These are phyloP conservation scores for Cyclopterus lumpus DNA, from an alignment of 2,797 vertebrate genomes.

Conservation along the genomic window DNA sequence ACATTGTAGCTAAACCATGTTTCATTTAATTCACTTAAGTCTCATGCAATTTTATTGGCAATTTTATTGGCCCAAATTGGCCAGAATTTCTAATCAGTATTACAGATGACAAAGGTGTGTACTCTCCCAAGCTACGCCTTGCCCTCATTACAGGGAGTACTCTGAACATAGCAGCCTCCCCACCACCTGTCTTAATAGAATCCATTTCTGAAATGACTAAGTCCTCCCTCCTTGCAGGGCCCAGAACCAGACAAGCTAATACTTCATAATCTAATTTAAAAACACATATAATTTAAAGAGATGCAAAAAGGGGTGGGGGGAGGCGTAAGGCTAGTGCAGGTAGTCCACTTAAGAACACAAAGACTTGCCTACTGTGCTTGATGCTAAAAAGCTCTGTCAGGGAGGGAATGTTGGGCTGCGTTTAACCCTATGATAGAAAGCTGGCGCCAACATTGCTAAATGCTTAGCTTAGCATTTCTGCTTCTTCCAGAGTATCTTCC, in stretches of 20 bases:
- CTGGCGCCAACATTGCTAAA: constrained; percentile 69
- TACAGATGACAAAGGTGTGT: constrained; percentile 86
- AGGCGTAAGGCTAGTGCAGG: constrained; percentile 72
- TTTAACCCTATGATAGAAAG: constrained; percentile 74
- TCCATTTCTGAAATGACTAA: constrained; percentile 89
- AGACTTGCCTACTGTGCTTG: constrained; percentile 65
- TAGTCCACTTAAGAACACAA: constrained; percentile 82
- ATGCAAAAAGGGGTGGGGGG: constrained; percentile 75
- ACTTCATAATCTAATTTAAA: constrained; percentile 89
- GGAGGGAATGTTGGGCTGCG: constrained; percentile 55
- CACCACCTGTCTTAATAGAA: constrained; percentile 87
- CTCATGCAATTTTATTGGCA: constrained; percentile 82
- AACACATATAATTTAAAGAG: constrained; percentile 87
- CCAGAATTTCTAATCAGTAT: constrained; percentile 85
- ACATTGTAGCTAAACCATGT: constrained; percentile 72
- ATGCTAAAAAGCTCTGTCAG: constrained; percentile 80
- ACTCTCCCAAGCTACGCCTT: constrained; percentile 75
- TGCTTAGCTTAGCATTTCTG: constrained; percentile 76
- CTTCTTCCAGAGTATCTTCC: constrained; percentile 62
- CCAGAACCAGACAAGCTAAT: constrained; percentile 84
- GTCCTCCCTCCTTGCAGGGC: constrained; percentile 80
- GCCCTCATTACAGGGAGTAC: constrained; percentile 86
- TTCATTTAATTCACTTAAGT: constrained; percentile 82
- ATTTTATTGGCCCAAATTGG: constrained; percentile 83
- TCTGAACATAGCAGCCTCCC: constrained; percentile 79